Conservation (phyloP, 2,797 vertebrate genomes). For the Galaxias olidus region DNA sequence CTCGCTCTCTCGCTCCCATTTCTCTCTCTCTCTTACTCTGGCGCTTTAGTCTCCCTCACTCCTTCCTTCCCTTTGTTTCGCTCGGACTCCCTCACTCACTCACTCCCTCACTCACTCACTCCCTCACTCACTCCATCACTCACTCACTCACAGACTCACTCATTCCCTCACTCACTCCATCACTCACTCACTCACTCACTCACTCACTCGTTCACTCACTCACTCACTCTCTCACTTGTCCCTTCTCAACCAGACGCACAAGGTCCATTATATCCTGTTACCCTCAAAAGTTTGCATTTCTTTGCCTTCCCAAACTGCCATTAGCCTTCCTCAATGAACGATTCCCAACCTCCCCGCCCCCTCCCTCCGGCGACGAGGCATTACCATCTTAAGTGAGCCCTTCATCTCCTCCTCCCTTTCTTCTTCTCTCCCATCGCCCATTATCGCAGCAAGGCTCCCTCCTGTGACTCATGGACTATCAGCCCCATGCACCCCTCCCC, state of each 20-base stretch:
- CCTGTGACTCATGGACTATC: constrained; percentile 71
- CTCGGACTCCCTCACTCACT: constrained; percentile 11
- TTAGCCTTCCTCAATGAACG: constrained; percentile 70
- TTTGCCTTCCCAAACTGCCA: constrained; percentile 62
- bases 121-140: constrained; percentile 15
- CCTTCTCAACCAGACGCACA: constrained; percentile 29
- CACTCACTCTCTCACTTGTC: constrained; percentile 11
- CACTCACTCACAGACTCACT: constrained; percentile 15
- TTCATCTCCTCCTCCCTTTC: constrained; percentile 66
- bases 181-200: no score
- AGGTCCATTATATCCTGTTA: constrained; percentile 50
- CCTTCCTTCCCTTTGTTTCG: constrained; percentile 18
- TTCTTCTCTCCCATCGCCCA: constrained; percentile 64
- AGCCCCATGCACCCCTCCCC: constrained; percentile 67
- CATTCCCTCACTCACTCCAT: no score
- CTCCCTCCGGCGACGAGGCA: constrained; percentile 28
- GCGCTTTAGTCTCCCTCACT: constrained; percentile 29
- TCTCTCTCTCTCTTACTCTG: neutral
- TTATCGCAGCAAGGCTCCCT: constrained; percentile 69
- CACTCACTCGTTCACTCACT: constrained; percentile 13
- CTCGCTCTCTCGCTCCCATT: constrained; percentile 13
- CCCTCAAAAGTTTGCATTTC: constrained; percentile 68
- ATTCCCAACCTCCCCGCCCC: constrained; percentile 52
- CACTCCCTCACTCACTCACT: constrained; percentile 16
- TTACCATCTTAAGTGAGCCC: constrained; percentile 76